Conservation (phyloP, 2,888 invertebrate genomes). For the Sympetrum striolatum region DNA sequence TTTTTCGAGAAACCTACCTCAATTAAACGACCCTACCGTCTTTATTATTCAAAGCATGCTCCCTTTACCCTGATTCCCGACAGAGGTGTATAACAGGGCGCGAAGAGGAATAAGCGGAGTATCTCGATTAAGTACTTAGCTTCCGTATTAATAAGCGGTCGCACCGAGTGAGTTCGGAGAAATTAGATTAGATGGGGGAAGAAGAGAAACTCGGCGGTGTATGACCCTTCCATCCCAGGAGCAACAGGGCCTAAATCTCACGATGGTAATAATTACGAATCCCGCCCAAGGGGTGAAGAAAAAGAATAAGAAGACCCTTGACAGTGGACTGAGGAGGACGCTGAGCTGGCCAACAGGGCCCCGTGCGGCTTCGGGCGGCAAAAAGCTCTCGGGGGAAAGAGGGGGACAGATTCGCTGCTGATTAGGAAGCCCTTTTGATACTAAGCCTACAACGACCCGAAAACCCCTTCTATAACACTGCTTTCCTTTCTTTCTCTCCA, state of each 20-base stretch:
- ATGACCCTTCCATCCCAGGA: not conserved
- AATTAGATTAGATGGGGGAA: not conserved
- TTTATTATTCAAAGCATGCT: too few species aligned
- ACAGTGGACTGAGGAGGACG: not conserved
- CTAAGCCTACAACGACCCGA: not conserved
- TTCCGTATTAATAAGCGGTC: too few species aligned
- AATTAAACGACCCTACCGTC: too few species aligned
- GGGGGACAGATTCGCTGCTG: not conserved
- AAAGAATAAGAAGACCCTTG: not conserved
- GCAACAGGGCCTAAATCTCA: not conserved
- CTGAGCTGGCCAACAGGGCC: not conserved
- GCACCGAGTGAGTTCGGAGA: not conserved
- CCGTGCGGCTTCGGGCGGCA: not conserved
- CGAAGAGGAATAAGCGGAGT: too few species aligned
- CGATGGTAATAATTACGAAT: not conserved
- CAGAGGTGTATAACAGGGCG: too few species aligned
- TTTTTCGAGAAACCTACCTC: too few species aligned
- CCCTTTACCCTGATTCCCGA: too few species aligned
- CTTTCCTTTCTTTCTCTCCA: not conserved
- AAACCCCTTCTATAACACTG: not conserved
- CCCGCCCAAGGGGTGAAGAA: not conserved
- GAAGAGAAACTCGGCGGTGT: not conserved
- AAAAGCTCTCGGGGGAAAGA: not conserved
- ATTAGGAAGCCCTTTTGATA: not conserved
- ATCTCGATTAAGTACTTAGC: too few species aligned